Evolutionary conservation across 2,888 invertebrate genomes (phyloP).

Genomic region (Barypeithes pellucidus): DNA sequence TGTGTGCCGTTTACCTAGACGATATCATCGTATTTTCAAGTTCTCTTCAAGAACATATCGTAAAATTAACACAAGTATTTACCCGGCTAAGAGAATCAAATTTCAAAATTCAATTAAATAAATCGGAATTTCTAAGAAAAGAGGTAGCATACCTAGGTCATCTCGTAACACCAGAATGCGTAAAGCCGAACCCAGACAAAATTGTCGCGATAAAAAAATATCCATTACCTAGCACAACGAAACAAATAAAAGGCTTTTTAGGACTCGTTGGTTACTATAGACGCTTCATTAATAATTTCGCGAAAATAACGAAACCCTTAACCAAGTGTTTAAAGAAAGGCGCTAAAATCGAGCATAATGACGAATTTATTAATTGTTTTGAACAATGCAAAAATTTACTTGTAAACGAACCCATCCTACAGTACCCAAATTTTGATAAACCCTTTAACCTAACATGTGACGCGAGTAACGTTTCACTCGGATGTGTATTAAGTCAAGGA

Average conservation of each 20-base stretch:
- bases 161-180: constrained; percentile 50
- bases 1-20: constrained; percentile 52
- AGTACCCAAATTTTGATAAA: no score
- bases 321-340: no score
- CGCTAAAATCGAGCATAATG: no score
- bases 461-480: no score
- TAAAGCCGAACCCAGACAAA: constrained; percentile 44
- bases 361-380: no score
- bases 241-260: constrained; percentile 60
- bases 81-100: constrained; percentile 46
- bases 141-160: constrained; percentile 54
- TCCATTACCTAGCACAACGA: constrained; percentile 51
- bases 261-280: constrained; percentile 57
- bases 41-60: constrained; percentile 60
- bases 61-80: constrained; percentile 53
- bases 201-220: constrained; percentile 26
- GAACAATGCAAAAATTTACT: no score
- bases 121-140: constrained; percentile 51
- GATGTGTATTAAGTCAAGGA: no score
- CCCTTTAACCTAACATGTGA: no score
- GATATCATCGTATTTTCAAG: constrained; percentile 58
- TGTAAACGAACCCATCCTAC: no score
- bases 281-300: constrained; percentile 45
- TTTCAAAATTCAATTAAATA: constrained; percentile 56
- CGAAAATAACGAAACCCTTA: constrained; percentile 47